Base-by-base conservation (phyloP, 2,113 vertebrate species). In the Myodes glareolus region DNA sequence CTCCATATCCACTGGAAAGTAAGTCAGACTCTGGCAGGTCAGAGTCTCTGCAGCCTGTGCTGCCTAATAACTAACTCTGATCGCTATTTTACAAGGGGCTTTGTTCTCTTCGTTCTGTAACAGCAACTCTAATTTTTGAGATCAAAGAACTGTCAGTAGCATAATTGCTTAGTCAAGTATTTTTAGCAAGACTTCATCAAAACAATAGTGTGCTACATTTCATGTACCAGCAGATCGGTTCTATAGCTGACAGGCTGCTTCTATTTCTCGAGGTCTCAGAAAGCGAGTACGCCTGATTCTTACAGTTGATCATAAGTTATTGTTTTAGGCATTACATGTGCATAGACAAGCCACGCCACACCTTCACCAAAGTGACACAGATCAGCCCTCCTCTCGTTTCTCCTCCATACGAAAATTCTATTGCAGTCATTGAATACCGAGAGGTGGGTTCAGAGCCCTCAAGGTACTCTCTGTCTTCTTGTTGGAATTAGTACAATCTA, bases 101-200 rank as follows among this genome's bases (percentile, higher is more conserved):
- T 98, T 96, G 29, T 96, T 98, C 97, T 73, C 77, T 78, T 93
- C 87, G 88, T 12, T 70, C 88, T 87, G 92, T 92, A 98, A 94
- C 39, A 70, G 92, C 76, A 42, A 95, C 17, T 63, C 93, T 95
- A 96, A 95, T 45, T 94, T 97, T 73, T 92, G 85, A 95, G 82
- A 97, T 98, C 58, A 97, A 92, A 97, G 97, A 97, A 96, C 86
- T 97, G 88, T 85, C 97, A 96, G 94, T n/a, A 95, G 94, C 70
- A 75, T 52, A 88, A 97, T 85, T 85, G 92, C 89, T 97, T 95
- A 94, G 72, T 84, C 84, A 94, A 91, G 92, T 80, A 70, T 95
- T 94, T 94, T 96, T 97, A 91, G 91, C 85, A 97, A 88, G 29
- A 63, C 82, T 94, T 91, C 81, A 42, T 36, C 93, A 92, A 85